These are phyloP conservation scores for Leptopilina drosophilae DNA, from an alignment of 2,888 invertebrate species.

Conservation along the genomic window DNA sequence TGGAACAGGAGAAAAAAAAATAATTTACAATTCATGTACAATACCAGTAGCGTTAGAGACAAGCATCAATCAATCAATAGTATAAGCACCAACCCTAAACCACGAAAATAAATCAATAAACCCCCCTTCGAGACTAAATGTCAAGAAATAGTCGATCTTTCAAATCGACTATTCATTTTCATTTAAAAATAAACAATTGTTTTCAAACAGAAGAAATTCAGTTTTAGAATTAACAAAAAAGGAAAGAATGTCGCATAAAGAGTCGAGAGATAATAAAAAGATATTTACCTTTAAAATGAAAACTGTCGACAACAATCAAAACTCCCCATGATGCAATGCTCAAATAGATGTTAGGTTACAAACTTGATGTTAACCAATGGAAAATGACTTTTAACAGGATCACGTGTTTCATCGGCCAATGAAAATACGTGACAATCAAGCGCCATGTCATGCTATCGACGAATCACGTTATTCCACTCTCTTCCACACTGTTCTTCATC, in stretches of 20 bases:
- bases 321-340: conserved; percentile 15
- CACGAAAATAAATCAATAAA: conserved; percentile 35
- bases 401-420: conserved; percentile 69
- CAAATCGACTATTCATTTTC: too few relatives aligned
- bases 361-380: conserved; percentile 48
- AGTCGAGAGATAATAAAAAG: neutral
- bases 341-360: conserved; percentile 31
- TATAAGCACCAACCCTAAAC: neutral
- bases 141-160: neutral
- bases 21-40: too few relatives aligned
- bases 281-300: conserved; percentile 23
- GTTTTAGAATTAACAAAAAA: neutral
- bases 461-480: conserved; percentile 71
- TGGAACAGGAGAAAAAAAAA: too few relatives aligned
- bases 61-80: conserved; percentile 34
- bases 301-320: conserved; percentile 5
- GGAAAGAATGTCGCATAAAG: neutral
- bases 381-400: conserved; percentile 53
- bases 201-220: too few relatives aligned
- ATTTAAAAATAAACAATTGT: too few relatives aligned
- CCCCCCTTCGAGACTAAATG: neutral
- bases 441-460: conserved; percentile 70
- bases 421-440: conserved; percentile 50
- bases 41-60: too few relatives aligned
- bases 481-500: conserved; percentile 53